Percentiles rank a stretch among this genome's conserved stretches.
These are phyloP conservation scores for Albula glossodonta DNA, from an alignment of 2,113 vertebrate species.

Conservation along the genomic window DNA sequence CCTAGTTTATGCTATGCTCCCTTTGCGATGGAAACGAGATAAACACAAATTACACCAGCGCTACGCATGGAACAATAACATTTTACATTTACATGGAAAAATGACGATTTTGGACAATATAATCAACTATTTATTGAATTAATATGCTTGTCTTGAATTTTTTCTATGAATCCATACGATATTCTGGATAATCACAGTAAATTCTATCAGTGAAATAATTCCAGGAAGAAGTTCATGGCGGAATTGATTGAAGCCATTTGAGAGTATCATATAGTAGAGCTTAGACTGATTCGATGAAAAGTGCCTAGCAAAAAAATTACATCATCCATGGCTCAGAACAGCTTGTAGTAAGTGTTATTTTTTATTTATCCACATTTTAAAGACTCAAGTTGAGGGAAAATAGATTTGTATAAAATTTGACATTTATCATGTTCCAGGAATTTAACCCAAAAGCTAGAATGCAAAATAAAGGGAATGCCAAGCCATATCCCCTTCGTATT, in stretches of 20 bases:
- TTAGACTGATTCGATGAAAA: constrained; percentile 37
- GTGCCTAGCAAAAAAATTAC: constrained; percentile 26
- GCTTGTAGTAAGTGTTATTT: constrained; percentile 25
- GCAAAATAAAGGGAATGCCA: constrained; percentile 66
- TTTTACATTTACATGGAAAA: background rate
- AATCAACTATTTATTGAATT: background rate
- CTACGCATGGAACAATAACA: background rate
- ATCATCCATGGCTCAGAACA: constrained; percentile 35
- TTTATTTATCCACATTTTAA: constrained; percentile 41
- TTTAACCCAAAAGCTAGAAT: constrained; percentile 53
- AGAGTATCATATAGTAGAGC: constrained; percentile 4
- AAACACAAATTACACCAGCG: background rate
- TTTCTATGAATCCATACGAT: background rate
- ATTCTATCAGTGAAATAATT: background rate
- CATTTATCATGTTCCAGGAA: constrained; percentile 68
- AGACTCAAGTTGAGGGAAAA: constrained; percentile 49
- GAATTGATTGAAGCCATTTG: constrained; percentile 17
- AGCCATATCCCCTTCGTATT: constrained; percentile 61
- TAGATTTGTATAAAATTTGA: constrained; percentile 58
- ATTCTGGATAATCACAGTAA: background rate
- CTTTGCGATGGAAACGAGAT: background rate
- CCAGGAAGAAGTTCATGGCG: background rate
- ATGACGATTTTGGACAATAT: background rate
- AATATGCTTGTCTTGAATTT: background rate
- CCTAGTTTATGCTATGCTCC: background rate